phyloP scores from a whole-genome alignment of 2,888 invertebrate species.

The Dynastes tityus region DNA sequence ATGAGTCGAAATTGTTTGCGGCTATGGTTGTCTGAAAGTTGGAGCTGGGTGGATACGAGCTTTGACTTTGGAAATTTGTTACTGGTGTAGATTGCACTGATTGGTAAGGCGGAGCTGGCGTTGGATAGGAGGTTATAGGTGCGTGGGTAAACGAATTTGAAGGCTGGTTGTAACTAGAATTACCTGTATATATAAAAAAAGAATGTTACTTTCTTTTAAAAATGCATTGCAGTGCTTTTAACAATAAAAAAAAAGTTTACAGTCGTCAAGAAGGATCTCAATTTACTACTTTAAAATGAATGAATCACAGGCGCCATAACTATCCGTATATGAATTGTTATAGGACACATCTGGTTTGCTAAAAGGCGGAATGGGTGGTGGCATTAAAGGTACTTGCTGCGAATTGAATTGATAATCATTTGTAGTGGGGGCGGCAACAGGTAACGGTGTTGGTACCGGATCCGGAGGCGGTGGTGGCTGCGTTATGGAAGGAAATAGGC shows the following conservation, averaged over 20 bases:
- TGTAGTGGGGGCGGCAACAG: slow-evolving; percentile 48
- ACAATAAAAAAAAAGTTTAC: not conserved
- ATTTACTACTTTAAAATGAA: too few species aligned
- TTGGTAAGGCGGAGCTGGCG: slow-evolving; percentile 42
- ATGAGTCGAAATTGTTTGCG: slow-evolving; percentile 41
- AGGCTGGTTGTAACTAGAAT: slow-evolving; percentile 47
- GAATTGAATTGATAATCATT: slow-evolving; percentile 55
- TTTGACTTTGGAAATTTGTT: slow-evolving; percentile 38
- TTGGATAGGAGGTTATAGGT: slow-evolving; percentile 45
- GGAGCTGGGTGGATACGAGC: slow-evolving; percentile 7
- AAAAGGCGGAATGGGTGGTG: slow-evolving; percentile 72
- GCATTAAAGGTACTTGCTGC: slow-evolving; percentile 73
- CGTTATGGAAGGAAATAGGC: slow-evolving; percentile 68
- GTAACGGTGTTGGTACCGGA: slow-evolving; percentile 54
- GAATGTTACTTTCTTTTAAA: not conserved
- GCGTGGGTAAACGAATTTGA: slow-evolving; percentile 30
- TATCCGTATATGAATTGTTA: slow-evolving; percentile 55
- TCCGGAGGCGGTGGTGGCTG: slow-evolving; percentile 71
- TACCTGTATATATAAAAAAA: slow-evolving; percentile 41
- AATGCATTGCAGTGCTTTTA: too few species aligned
- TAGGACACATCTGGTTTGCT: slow-evolving; percentile 61
- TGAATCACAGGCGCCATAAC: slow-evolving; percentile 45
- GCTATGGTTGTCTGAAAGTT: slow-evolving; percentile 31
- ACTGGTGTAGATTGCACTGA: slow-evolving; percentile 20
- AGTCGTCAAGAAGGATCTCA: not conserved